phyloP scores from a whole-genome alignment of 2,113 vertebrate species.

The Microtus pennsylvanicus region DNA sequence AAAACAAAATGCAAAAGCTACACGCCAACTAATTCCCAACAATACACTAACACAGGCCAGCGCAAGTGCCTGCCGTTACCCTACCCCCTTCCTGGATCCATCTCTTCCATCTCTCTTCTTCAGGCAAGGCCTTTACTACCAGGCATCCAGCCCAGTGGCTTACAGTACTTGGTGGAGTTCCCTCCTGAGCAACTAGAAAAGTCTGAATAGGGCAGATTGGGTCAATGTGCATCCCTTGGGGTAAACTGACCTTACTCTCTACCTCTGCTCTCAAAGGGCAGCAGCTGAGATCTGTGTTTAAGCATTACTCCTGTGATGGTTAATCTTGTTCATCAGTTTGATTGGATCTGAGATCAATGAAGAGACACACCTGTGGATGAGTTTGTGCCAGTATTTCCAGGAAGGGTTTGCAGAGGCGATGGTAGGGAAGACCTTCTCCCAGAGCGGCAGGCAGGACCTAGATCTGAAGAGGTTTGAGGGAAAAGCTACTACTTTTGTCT shows the following conservation, averaged over 20 bases:
- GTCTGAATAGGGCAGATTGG: background rate
- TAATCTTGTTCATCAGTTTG: background rate
- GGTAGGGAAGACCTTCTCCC: background rate
- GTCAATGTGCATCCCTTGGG: too few relatives aligned
- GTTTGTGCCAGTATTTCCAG: background rate
- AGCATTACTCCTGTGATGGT: background rate
- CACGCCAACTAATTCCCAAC: background rate
- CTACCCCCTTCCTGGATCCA: background rate
- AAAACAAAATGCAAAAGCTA: background rate
- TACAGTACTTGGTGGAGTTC: background rate
- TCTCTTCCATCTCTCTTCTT: background rate
- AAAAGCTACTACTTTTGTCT: background rate
- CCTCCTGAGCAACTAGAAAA: background rate
- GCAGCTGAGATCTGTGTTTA: background rate
- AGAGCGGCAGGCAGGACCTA: background rate
- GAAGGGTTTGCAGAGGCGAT: background rate
- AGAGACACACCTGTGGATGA: background rate
- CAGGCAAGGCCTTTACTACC: background rate
- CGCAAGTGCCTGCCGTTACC: too few relatives aligned
- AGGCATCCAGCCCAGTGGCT: background rate
- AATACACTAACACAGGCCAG: background rate
- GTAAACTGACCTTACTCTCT: background rate
- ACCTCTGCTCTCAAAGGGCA: background rate
- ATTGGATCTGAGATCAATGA: background rate
- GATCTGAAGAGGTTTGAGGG: background rate